These are phyloP conservation scores for Harlomillsia oculata DNA, from an alignment of 1,140 invertebrate genomes.

Conservation along the genomic window DNA sequence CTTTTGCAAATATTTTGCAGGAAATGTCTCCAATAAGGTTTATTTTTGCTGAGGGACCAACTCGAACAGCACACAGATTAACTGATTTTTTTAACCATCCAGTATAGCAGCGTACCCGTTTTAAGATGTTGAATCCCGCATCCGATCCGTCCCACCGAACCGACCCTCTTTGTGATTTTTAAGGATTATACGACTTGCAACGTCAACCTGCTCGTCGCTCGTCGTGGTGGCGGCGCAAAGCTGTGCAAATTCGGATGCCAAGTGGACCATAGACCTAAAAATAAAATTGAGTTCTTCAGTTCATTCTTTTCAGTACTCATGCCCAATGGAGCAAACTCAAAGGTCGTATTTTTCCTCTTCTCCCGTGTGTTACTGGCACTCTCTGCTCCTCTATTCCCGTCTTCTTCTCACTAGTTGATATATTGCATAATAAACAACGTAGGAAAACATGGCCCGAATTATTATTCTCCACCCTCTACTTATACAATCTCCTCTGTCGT, in stretches of 20 bases:
- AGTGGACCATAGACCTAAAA: constrained; percentile 30
- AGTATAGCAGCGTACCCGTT: no score
- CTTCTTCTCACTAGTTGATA: constrained; percentile 7
- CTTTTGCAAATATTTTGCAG: constrained; percentile 31
- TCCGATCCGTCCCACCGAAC: constrained; percentile 1
- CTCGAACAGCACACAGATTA: no score
- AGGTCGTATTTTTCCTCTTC: not conserved
- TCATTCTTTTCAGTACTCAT: constrained; percentile 1
- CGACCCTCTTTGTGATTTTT: not conserved
- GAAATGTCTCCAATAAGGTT: constrained; percentile 14
- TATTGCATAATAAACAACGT: constrained; percentile 14
- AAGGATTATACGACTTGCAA: not conserved
- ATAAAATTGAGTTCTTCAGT: constrained; percentile 20
- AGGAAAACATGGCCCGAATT: no score
- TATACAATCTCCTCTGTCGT: no score
- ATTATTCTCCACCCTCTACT: no score
- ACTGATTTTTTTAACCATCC: no score
- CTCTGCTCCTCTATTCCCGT: not conserved
- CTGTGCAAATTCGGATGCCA: constrained; percentile 26
- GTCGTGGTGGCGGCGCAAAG: not conserved
- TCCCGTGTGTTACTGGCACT: not conserved
- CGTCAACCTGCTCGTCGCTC: not conserved
- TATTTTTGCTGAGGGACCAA: no score
- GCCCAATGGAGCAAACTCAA: not conserved
- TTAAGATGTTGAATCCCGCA: constrained; percentile 8